Evolutionary conservation across 2,113 vertebrate species (phyloP), one percentile per base, ranked within the genome.

Genomic region (Martes martes): DNA sequence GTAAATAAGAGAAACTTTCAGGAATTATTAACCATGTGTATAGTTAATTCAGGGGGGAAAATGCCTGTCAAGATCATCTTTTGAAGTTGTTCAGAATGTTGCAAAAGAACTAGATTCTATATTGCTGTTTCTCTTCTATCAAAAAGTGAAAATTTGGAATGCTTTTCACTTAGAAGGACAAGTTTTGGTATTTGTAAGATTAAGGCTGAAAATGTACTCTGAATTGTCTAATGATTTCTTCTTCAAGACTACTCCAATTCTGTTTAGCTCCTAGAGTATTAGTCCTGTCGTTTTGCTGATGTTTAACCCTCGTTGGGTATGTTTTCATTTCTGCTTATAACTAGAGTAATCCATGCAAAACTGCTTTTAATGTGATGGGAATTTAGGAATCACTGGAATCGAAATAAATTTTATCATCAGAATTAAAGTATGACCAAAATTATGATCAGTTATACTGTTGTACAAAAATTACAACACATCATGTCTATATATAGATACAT

Each of bases 1-100:
- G 47, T 81, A 83, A 85, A 82, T 28, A 8, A 55, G 55, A 81
- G 79, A n/a, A 71, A 24, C 5, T 92, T 95, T 78, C 50, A 47
- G 85, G 55, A 94, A 95, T 55, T 92, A 97, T 55, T 92, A 97
- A 39, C 61, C 81, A 55, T 61, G 24, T 81, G 1, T 81, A 11
- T 23, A 88, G 42, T 52, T 92, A 95, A 95, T 92, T 92, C 21
- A n/a, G 52, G 7, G 7, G 3, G 7, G 7, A n/a, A 67, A 52
- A 10, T 55, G 5, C 23, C 33, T 89, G 15, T 63, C 15, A 42
- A 71, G 74, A 90, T 57, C 82, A 5, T 65, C 47, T 94, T 91
- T 63, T 90, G 13, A 86, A 80, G 26, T 52, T 71, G 63, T 89
- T 95, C 7, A 24, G 57, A 96, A 76, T 65, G 9, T 18, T 96